Evolutionary conservation across 2,113 vertebrate species (phyloP), one percentile per base, ranked within the genome.

Genomic region (Equus quagga): DNA sequence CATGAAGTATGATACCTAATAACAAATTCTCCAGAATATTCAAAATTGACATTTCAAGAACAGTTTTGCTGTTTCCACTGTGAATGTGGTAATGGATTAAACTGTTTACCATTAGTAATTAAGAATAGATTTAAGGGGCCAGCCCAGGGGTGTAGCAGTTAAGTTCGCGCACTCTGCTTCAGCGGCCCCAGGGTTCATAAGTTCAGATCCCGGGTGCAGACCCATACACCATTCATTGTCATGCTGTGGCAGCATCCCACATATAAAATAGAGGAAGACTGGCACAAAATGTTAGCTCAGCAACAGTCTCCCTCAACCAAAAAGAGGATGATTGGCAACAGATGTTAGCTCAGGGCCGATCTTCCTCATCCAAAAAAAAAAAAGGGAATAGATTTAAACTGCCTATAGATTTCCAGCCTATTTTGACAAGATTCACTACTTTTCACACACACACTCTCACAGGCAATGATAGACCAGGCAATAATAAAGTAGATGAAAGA

Each of bases 1-100:
- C 19, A 76, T 0, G 11, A 95, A 92, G 14, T 64, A 33, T 28
- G 2, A 88, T 72, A 46, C 0, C 33, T 82, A 10, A 86, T 65
- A 65, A 46, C 1, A 83, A 70, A 64, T 81, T 96, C 49, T 96
- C 26, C 10, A 93, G 72, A 96, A 78, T 93, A 89, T 67, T 75
- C 49, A 85, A 95, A 94, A 49, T 69, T 41, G 23, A 78, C 9
- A 49, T 75, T 75, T 58, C 28, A 87, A 80, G 24, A 56, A 67
- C 86, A 81, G 5, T 60, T 96, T 89, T 80, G 13, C 11, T 75
- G 8, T 86, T 91, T 92, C 2, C 12, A 36, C 18, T 80, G 10
- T 90, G 8, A 23, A 51, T 83, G 18, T 73, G 56, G 1, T 33
- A 75, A 15, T 44, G 0, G 7, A 44, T 56, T 62, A 87, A 93